Evolutionary conservation across 2,888 invertebrate genomes (phyloP).

Genomic region (Drosophila meridionalis): DNA sequence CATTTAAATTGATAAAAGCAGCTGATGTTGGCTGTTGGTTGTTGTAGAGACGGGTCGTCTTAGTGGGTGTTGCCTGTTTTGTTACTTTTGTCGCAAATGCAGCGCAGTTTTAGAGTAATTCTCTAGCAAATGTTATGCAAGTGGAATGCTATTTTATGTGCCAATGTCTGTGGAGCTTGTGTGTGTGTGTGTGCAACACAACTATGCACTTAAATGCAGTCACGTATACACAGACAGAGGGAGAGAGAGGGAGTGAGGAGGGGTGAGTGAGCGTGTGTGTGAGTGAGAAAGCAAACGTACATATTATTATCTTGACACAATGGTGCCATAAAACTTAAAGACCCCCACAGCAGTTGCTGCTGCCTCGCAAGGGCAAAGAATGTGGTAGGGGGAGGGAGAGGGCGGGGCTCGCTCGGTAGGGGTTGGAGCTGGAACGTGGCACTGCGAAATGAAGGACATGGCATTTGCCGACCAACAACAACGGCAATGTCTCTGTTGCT

Average conservation of each 20-base stretch:
- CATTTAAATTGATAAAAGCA: constrained; percentile 81
- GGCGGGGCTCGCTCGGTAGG: not conserved
- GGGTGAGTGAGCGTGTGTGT: not conserved
- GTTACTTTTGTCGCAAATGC: constrained; percentile 65
- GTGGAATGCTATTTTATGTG: constrained; percentile 74
- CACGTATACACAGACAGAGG: constrained; percentile 58
- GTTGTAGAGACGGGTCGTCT: not conserved
- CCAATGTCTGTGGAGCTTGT: constrained; percentile 21
- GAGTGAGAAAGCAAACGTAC: constrained; percentile 56
- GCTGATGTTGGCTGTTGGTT: constrained; percentile 32
- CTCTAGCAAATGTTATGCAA: constrained; percentile 75
- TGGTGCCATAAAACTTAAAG: constrained; percentile 82
- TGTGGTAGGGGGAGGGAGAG: not conserved
- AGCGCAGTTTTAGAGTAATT: constrained; percentile 80
- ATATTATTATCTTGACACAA: constrained; percentile 82
- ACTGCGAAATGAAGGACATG: constrained; percentile 65
- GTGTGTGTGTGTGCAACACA: constrained; percentile 61
- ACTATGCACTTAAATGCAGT: constrained; percentile 82
- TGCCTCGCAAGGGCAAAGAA: constrained; percentile 35
- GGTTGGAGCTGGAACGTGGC: not conserved
- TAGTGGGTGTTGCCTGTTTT: constrained; percentile 33
- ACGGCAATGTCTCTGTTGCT: constrained; percentile 10
- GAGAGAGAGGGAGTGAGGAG: constrained; percentile 9
- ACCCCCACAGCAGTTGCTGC: constrained; percentile 72
- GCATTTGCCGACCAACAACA: constrained; percentile 49